These are phyloP conservation scores for Etia nguti DNA, from an alignment of 2,113 vertebrate genomes.

Conservation along the genomic window DNA sequence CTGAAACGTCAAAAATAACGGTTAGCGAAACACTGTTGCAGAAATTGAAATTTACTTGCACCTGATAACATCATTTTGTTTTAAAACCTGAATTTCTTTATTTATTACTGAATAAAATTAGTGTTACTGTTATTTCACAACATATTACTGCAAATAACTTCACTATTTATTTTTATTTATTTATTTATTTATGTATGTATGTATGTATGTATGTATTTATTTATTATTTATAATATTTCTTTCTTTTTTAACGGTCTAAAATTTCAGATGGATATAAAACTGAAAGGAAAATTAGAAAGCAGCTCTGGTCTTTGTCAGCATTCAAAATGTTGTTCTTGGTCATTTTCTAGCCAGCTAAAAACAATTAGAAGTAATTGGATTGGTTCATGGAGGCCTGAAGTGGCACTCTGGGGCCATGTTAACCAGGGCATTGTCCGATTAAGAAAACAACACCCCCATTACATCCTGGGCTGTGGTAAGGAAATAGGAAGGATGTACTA, in stretches of 20 bases:
- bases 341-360: slow-evolving; percentile 42
- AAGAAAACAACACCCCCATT: slow-evolving; percentile 58
- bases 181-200: too few relatives aligned
- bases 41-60: not conserved
- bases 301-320: not conserved
- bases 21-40: not conserved
- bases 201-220: too few relatives aligned
- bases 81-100: not conserved
- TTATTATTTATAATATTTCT: not conserved
- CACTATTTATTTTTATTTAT: not conserved
- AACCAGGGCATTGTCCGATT: slow-evolving; percentile 49
- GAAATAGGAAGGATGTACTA: not conserved
- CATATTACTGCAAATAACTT: not conserved
- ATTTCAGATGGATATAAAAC: not conserved
- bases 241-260: not conserved
- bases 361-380: slow-evolving; percentile 50
- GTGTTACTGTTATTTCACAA: not conserved
- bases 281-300: not conserved
- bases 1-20: accelerated
- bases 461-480: slow-evolving; percentile 27
- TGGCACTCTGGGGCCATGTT: slow-evolving; percentile 32
- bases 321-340: slow-evolving; percentile 47
- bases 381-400: slow-evolving; percentile 22
- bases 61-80: not conserved
- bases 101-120: not conserved